phyloP scores from a whole-genome alignment of 1,140 invertebrate genomes.

The Drosophila willistoni region DNA sequence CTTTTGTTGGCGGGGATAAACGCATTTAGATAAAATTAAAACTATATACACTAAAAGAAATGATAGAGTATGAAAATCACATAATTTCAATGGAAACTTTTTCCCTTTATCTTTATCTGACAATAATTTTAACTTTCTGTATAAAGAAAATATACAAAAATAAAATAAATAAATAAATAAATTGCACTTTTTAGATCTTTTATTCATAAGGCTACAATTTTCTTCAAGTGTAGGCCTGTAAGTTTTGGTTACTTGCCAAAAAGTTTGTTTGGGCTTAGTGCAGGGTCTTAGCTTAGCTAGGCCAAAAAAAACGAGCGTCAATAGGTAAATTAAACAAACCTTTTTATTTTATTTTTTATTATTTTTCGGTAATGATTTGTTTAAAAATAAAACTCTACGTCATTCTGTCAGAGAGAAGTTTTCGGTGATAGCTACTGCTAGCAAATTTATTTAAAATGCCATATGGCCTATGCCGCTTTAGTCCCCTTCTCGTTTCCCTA shows the following conservation, averaged over 20 bases:
- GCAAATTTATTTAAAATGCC: constrained; percentile 14
- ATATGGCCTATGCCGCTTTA: constrained; percentile 35
- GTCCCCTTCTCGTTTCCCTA: not conserved
- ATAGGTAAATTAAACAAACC: constrained; percentile 68
- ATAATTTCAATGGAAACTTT: too few relatives aligned
- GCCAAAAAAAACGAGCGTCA: constrained; percentile 46
- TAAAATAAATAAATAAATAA: too few relatives aligned
- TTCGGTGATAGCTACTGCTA: constrained; percentile 25
- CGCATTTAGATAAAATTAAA: not conserved
- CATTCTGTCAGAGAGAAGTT: constrained; percentile 39
- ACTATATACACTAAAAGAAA: not conserved
- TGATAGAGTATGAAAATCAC: too few relatives aligned
- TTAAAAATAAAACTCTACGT: constrained; percentile 58
- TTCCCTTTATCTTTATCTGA: too few relatives aligned
- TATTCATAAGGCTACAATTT: not conserved
- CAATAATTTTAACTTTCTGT: too few relatives aligned
- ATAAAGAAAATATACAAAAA: too few relatives aligned
- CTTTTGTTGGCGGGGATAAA: not conserved
- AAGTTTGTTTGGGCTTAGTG: not conserved
- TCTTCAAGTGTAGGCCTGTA: not conserved
- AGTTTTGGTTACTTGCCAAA: not conserved
- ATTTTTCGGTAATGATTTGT: constrained; percentile 3
- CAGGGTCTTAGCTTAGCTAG: constrained; percentile 2
- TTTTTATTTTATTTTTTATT: constrained; percentile 23
- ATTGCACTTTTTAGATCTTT: too few relatives aligned